These are phyloP conservation scores for Chirona hameri DNA, from an alignment of 2,888 invertebrate genomes.

Conservation along the genomic window DNA sequence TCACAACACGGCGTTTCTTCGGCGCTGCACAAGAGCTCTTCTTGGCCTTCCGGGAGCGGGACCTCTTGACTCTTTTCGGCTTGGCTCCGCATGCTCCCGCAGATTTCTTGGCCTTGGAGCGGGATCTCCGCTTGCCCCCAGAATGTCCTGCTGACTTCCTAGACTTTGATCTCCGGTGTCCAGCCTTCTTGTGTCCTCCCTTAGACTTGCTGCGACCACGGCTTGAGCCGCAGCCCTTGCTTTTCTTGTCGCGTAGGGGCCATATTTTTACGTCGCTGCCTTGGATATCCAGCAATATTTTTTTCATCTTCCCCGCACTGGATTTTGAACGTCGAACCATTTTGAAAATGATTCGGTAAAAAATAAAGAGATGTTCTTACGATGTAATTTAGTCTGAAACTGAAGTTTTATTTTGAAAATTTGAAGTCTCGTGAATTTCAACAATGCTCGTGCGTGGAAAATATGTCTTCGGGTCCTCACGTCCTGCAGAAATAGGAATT, in stretches of 20 bases:
- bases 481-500: neutral
- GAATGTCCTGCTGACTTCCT: neutral
- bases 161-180: neutral
- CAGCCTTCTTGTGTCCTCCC: neutral
- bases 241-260: neutral
- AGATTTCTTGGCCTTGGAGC: neutral
- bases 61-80: neutral
- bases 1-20: neutral
- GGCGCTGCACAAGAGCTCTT: neutral
- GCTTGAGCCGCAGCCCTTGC: neutral
- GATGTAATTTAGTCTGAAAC: neutral
- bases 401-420: neutral
- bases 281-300: neutral
- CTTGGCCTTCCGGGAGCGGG: neutral
- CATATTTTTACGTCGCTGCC: conserved; percentile 7
- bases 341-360: neutral
- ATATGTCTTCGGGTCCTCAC: neutral
- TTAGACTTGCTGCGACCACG: neutral
- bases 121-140: neutral
- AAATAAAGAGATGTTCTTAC: neutral
- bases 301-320: neutral
- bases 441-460: neutral
- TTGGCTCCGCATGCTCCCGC: neutral
- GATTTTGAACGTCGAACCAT: neutral
- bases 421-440: neutral